These are phyloP conservation scores for Pseudomyrmex concolor DNA, from an alignment of 1,140 invertebrate genomes.

Conservation along the genomic window DNA sequence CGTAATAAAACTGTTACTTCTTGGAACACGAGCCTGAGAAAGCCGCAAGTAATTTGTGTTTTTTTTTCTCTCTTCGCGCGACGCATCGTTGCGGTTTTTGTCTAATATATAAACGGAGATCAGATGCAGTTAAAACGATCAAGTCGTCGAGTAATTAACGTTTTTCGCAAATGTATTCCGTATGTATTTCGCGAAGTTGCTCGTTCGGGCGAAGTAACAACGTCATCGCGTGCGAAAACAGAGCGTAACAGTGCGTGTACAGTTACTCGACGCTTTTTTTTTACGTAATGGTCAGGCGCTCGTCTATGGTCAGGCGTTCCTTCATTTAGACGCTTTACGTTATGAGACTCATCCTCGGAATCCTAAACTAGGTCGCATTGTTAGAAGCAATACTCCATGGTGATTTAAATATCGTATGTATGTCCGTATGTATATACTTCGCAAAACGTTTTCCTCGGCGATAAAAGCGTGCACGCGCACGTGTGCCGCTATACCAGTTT, in stretches of 20 bases:
- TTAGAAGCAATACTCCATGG: neutral
- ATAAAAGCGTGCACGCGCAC: conserved; percentile 50
- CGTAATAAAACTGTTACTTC: no score
- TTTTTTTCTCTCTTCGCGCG: no score
- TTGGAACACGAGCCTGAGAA: no score
- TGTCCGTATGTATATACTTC: neutral
- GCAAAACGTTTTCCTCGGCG: conserved; percentile 26
- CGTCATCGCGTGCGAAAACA: conserved; percentile 22
- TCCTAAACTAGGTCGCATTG: conserved; percentile 56
- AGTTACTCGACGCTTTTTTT: conserved; percentile 40
- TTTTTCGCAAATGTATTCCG: neutral
- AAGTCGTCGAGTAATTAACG: no score
- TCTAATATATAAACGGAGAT: neutral
- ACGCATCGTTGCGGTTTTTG: neutral
- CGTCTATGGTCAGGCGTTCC: neutral
- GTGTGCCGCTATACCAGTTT: conserved; percentile 1
- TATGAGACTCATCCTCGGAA: conserved; percentile 5
- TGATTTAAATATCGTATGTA: neutral
- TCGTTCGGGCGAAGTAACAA: neutral
- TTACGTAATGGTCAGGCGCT: neutral
- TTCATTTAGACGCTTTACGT: conserved; percentile 24
- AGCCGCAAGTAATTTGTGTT: no score
- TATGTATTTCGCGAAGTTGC: neutral
- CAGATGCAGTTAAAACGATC: neutral
- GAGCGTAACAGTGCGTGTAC: conserved; percentile 29